Evolutionary conservation across 2,797 vertebrate species (phyloP), one percentile per base, ranked within the genome.

Genomic region (Adrianichthys oophorus): DNA sequence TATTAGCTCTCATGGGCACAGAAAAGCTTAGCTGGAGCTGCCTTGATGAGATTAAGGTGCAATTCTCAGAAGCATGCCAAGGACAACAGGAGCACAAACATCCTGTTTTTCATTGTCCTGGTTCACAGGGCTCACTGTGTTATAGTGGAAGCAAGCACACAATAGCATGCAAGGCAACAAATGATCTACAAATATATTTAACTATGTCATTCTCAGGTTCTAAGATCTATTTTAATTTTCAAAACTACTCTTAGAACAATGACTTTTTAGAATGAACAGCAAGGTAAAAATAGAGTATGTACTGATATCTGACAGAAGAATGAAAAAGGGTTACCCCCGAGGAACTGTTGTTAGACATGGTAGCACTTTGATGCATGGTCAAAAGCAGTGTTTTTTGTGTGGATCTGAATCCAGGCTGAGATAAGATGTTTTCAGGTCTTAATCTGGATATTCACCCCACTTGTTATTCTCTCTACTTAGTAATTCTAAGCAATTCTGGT

Each of bases 1-100:
- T 87, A 85, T 84, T 81, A 74, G 81, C 79, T 89, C 89, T 77
- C 76, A 81, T 75, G 72, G 78, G 82, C 70, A 37, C 67, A 87
- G 80, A 87, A 83, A 80, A 80, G 74, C 78, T 83, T 74, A 63
- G 71, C 68, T 57, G 78, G 62, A 82, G 74, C 70, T 63, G 64
- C 63, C 65, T 80, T 70, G 77, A 85, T 87, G 78, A 69, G 61
- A 59, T 62, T 60, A 63, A 63, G 70, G 55, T 76, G 76, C 86
- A 82, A 83, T 88, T 89, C 77, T 74, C 54, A 82, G 72, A 76
- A 72, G 63, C 78, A 86, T 80, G 72, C 75, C 52, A 1, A 58
- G 53, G 70, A 79, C 68, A 70, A 68, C 59, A 46, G 52, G 60
- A 71, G 66, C 69, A 79, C 70, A 77, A 78, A 83, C 76, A 70